Evolutionary conservation across 2,888 invertebrate species (phyloP), one percentile per base, ranked within the genome.

Genomic region (Dicyrtoma fusca): DNA sequence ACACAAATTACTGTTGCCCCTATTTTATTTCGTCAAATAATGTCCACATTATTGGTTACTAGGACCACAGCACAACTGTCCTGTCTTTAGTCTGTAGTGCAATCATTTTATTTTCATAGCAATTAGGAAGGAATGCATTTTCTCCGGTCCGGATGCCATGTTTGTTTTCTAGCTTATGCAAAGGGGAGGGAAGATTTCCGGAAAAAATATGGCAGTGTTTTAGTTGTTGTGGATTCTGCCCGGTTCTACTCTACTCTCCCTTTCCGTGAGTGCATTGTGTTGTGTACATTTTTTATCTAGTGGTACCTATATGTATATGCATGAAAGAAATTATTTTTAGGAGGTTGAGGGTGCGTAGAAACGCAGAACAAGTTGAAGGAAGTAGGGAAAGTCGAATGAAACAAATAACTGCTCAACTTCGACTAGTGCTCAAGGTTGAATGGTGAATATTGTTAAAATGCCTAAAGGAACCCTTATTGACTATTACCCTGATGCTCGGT

Each of bases 301-400:
- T 8, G 34, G n/a, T n/a, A 34, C 34, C 34, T 34, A 34, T 34
- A 34, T 34, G 34, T 34, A 47, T 70, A 42, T 47, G 49, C 23
- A 47, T 14, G 34, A 13, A 61, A 25, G 49, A 21, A 61, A 42
- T 70, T 69, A 61, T 69, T 61, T 61, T 69, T 69, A 59, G 69
- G 44, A 14, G 25, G 47, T 53, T 26, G 55, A 68, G 21, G 55
- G 55, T 26, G 17, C 51, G 23, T 26, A 47, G 17, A 19, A 55
- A 19, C 1, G 23, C 47, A 21, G 23, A 65, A 65, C 65, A 65
- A 65, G 51, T 65, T 65, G 26, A 53, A 51, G 53, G 51, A 25
- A 65, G 25, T 11, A 63, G 55, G 19, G 21, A 57, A 34, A 44
- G n/a, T 14, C 19, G 55, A 13, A 49, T 14, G 34, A 14, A 34